Base-by-base conservation (phyloP, 2,888 invertebrate species). In the Rhamphomyia laevipes region DNA sequence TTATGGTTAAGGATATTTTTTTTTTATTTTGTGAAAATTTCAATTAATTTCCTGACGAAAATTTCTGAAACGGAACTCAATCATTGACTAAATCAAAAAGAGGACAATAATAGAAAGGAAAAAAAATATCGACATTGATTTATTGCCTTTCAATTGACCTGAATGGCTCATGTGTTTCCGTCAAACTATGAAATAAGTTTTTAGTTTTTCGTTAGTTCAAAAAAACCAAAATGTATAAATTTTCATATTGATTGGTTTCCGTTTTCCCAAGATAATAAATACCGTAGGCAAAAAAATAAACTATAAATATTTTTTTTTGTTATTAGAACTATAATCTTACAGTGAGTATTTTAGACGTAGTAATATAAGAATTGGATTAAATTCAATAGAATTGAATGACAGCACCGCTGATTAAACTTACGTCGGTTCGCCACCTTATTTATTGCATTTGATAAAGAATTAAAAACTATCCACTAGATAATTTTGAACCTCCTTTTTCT, bases 141-240 rank as follows among this genome's bases (percentile, higher is more conserved):
- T 47, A 52, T 52, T 45, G 47, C 16, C 37, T 40, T 45, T 46
- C 52, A 45, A 49, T 47, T 52, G 52, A 52, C 52, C 49, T 46
- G 49, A 31, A 30, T 38, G 49, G 30, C 52, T 47, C 52, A 52
- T 52, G 52, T 52, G 52, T 40, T 47, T 30, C 46, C n/a, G 40
- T 46, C 46, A 18, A 37, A n/a, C 7, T 46, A 40, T 41, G 16
- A 27, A 27, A 27, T 27, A 27, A 27, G 23, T 9, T 27, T 49
- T 45, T 45, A 33, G n/a, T 35, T 45, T 33, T 35, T 41, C 13
- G 18, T 27, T 49, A 49, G 45, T 9, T 6, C 23, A 27, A 2
- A 27, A 27, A 27, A 27, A 27, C n/a, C n/a, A 27, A 27, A 27
- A 27, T 2, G 23, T n/a, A 27, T 27, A 49, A n/a, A n/a, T 35